A percentile compares a stretch with the other conserved stretches of the same genome.
Evolutionary conservation across 2,888 invertebrate genomes (phyloP).

Genomic region (Ormyrus thymus): DNA sequence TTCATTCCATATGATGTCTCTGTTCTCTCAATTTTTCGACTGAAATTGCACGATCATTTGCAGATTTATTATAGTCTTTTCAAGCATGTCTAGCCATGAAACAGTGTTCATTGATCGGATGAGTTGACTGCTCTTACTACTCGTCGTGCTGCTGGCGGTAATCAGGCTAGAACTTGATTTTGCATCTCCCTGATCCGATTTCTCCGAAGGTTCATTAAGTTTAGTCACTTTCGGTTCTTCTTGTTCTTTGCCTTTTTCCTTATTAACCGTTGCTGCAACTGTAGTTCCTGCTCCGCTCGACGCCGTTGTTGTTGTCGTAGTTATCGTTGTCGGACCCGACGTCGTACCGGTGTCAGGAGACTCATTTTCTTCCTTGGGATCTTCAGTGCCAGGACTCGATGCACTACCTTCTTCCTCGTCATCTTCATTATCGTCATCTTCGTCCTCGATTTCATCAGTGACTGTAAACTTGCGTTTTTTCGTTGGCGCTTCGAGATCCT

Average conservation of each 20-base stretch:
- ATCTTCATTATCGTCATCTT: constrained; percentile 56
- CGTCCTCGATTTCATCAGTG: constrained; percentile 65
- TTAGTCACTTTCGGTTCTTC: constrained; percentile 42
- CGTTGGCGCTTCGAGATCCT: constrained; percentile 68
- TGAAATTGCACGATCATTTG: constrained; percentile 73
- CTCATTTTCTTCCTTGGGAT: constrained; percentile 35
- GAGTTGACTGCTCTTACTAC: constrained; percentile 66
- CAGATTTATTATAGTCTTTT: constrained; percentile 72
- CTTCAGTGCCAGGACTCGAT: constrained; percentile 48
- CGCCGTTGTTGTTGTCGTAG: constrained; percentile 3
- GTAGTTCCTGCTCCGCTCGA: neutral
- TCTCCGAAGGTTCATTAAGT: constrained; percentile 41
- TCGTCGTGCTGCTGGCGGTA: constrained; percentile 63
- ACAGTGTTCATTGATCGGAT: constrained; percentile 68
- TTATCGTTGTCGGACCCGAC: neutral
- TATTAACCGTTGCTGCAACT: constrained; percentile 3
- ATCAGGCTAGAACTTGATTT: constrained; percentile 60
- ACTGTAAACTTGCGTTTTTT: constrained; percentile 71
- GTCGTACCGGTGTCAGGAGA: constrained; percentile 2
- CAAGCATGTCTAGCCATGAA: constrained; percentile 73
- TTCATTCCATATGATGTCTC: neutral
- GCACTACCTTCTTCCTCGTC: constrained; percentile 50
- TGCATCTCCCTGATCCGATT: constrained; percentile 52
- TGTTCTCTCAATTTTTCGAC: constrained; percentile 52
- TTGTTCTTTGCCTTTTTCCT: constrained; percentile 47